Base-by-base conservation (phyloP, 2,797 vertebrate species). In the Dipus sagitta region DNA sequence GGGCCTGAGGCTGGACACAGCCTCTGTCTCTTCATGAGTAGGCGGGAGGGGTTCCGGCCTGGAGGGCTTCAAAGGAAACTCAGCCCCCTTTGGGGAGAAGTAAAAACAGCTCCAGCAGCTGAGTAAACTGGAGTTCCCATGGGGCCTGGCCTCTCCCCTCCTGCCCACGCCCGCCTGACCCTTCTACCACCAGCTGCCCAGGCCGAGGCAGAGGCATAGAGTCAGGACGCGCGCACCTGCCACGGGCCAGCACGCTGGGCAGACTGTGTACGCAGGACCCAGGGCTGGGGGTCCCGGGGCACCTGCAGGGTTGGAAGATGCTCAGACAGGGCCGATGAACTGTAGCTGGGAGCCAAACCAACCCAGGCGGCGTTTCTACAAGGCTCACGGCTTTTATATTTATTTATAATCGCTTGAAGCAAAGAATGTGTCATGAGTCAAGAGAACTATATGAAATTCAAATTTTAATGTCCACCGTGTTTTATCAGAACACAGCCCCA, bases 91-190 rank as follows among this genome's bases (percentile, higher is more conserved):
- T n/a, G n/a, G 26, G 28, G 34, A 71, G 62, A 1, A 52, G 34
- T 26, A 72, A 77, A 95, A 93, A 92, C 86, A 88, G 62, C 79
- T 68, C 34, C 86, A 58, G 30, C 17, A 3, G 94, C 96, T 94
- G 90, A 87, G 75, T 47, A 95, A 95, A 96, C 90, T 94, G 92
- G 52, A 38, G 86, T 32, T 38, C 88, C 60, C 4, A 0, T 0
- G 30, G 2, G 54, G 83, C 82, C 88, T 77, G 85, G 62, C 75
- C 71, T 42, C 65, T 79, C 65, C 47, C 32, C 70, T 13, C 52
- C 4, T 64, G 54, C 15, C 87, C 3, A 2, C 68, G 77, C 86
- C 90, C n/a, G 90, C 79, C 86, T 26, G 79, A 72, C 82, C 82
- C 17, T 70, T 30, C 15, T 74, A 32, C 32, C 65, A 47, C 76